Conservation (phyloP, 2,797 vertebrate genomes). For the Ptychobarbus kaznakovi region DNA sequence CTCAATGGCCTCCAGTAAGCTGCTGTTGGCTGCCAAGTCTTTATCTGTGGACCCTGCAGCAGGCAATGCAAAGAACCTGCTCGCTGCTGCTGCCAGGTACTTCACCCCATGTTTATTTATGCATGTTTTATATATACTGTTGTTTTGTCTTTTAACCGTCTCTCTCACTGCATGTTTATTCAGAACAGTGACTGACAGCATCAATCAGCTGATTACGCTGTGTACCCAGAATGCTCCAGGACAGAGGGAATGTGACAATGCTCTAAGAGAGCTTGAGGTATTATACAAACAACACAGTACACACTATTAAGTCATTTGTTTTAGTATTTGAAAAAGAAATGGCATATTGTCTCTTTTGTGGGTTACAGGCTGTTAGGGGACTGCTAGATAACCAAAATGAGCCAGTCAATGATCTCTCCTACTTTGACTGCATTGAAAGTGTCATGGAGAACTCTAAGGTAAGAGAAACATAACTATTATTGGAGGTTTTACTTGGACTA, state of each 20-base stretch:
- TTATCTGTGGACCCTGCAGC: conserved; percentile 96
- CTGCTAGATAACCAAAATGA: conserved; percentile 94
- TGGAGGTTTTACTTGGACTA: neutral
- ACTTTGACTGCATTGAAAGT: conserved; percentile 97
- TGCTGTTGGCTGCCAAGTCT: conserved; percentile 95
- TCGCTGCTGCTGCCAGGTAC: conserved; percentile 95
- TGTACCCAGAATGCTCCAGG: conserved; percentile 96
- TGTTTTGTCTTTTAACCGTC: conserved; percentile 2
- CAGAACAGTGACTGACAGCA: conserved; percentile 97
- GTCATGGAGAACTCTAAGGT: conserved; percentile 99
- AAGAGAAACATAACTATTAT: conserved; percentile 38
- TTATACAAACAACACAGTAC: neutral
- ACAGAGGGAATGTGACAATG: conserved; percentile 97
- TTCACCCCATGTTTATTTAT: conserved; percentile 14
- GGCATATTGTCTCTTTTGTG: neutral
- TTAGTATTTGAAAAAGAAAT: neutral
- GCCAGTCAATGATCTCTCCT: conserved; percentile 93
- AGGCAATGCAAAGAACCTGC: conserved; percentile 96
- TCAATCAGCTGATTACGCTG: conserved; percentile 95
- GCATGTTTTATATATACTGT: neutral
- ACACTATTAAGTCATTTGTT: neutral
- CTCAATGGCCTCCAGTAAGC: conserved; percentile 98
- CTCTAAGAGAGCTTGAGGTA: conserved; percentile 95
- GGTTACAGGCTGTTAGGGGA: conserved; percentile 89
- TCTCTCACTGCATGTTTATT: neutral